Evolutionary conservation across 2,888 invertebrate genomes (phyloP).

Genomic region (Rapana venosa): DNA sequence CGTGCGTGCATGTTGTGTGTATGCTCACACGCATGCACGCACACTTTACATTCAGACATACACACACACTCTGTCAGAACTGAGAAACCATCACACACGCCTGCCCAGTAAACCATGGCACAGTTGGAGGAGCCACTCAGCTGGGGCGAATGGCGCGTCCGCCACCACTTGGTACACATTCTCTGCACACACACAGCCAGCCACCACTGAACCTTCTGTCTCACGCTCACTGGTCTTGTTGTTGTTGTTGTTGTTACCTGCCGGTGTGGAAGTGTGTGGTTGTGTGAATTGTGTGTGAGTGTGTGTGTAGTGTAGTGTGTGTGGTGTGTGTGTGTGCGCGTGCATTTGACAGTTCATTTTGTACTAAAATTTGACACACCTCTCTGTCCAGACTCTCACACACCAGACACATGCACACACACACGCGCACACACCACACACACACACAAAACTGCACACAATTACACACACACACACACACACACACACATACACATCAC

Average conservation of each 20-base stretch:
- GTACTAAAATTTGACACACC: not conserved
- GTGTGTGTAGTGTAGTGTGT: too few relatives aligned
- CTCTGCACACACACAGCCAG: slow-evolving; percentile 60
- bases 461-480: too few relatives aligned
- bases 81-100: not conserved
- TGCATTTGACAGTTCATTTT: not conserved
- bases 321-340: not conserved
- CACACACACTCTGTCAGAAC: not conserved
- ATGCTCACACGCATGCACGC: not conserved
- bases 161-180: slow-evolving; percentile 85
- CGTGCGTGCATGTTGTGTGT: too few relatives aligned
- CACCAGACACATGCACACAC: too few relatives aligned
- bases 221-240: too few relatives aligned
- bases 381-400: not conserved
- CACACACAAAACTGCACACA: too few relatives aligned
- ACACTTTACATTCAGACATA: slow-evolving; percentile 5
- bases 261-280: too few relatives aligned
- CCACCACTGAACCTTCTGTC: not conserved
- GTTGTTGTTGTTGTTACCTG: too few relatives aligned
- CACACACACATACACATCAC: too few relatives aligned
- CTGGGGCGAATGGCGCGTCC: slow-evolving; percentile 87
- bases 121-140: slow-evolving; percentile 98
- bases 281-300: too few relatives aligned
- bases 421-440: too few relatives aligned
- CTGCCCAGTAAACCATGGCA: slow-evolving; percentile 86